These are phyloP conservation scores for Drosophila lacteicornis DNA, from an alignment of 1,140 invertebrate species.

Conservation along the genomic window DNA sequence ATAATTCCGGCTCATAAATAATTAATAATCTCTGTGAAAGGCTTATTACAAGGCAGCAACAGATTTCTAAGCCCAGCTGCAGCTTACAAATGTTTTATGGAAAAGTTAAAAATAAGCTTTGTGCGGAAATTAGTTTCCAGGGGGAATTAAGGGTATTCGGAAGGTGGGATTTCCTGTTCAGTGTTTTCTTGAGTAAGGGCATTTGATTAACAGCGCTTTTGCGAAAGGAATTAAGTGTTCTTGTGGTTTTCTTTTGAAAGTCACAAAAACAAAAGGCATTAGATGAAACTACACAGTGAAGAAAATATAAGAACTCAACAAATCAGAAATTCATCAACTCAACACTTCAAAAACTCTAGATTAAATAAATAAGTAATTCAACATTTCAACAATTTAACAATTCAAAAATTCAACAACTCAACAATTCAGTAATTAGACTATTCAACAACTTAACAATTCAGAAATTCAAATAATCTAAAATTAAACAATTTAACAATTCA, in stretches of 20 bases:
- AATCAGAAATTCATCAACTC: too few species aligned
- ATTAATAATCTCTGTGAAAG: slow-evolving; percentile 42
- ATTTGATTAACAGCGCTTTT: slow-evolving; percentile 4
- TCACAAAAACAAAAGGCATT: neutral
- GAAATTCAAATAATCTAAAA: too few species aligned
- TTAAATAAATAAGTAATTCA: neutral
- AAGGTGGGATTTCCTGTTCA: neutral
- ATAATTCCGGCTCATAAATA: slow-evolving; percentile 44
- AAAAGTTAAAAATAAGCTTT: slow-evolving; percentile 12
- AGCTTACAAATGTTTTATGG: slow-evolving; percentile 11
- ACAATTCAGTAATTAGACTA: neutral
- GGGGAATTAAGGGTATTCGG: neutral
- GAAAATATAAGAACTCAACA: too few species aligned
- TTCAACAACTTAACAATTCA: neutral
- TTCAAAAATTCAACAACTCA: neutral
- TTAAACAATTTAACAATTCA: too few species aligned
- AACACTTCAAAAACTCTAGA: neutral
- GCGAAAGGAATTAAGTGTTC: neutral
- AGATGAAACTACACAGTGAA: neutral
- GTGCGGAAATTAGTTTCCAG: slow-evolving; percentile 5
- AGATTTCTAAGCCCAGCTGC: slow-evolving; percentile 7
- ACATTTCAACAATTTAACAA: neutral
- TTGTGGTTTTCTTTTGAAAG: neutral
- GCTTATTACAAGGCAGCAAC: slow-evolving; percentile 19
- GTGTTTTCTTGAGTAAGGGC: neutral